Conservation (phyloP, 1,140 invertebrate genomes). For the Euura saliciscinereae region DNA sequence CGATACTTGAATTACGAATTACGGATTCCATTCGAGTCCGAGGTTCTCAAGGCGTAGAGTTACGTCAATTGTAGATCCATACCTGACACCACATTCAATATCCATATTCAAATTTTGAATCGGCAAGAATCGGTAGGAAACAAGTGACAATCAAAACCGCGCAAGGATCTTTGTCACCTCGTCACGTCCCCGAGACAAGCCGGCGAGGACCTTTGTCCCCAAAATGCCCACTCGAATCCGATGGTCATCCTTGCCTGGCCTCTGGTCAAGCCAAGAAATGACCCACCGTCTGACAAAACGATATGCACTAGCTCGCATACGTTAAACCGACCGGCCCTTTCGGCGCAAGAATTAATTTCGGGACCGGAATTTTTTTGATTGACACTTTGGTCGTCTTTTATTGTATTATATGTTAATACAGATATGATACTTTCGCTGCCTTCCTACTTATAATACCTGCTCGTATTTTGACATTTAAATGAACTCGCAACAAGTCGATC, state of each 20-base stretch:
- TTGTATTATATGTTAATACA: slow-evolving; percentile 57
- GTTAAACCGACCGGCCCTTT: neutral
- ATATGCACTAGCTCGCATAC: slow-evolving; percentile 29
- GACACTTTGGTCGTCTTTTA: slow-evolving; percentile 40
- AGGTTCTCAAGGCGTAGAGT: slow-evolving; percentile 59
- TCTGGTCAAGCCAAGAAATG: slow-evolving; percentile 30
- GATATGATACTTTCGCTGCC: slow-evolving; percentile 44
- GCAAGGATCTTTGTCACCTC: slow-evolving; percentile 44
- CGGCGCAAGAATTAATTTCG: neutral
- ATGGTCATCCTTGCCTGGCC: slow-evolving; percentile 40
- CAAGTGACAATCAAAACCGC: slow-evolving; percentile 55
- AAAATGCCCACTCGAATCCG: slow-evolving; percentile 22
- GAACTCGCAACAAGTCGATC: slow-evolving; percentile 19
- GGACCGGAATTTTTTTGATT: slow-evolving; percentile 48
- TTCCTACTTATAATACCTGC: slow-evolving; percentile 16
- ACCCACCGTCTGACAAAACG: slow-evolving; percentile 32
- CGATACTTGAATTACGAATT: neutral
- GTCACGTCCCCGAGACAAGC: slow-evolving; percentile 39
- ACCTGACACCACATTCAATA: neutral
- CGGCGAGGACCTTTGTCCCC: slow-evolving; percentile 29
- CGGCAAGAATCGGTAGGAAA: slow-evolving; percentile 45
- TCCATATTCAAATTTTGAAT: slow-evolving; percentile 7
- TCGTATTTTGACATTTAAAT: slow-evolving; percentile 60
- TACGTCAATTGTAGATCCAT: slow-evolving; percentile 32
- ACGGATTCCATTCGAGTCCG: slow-evolving; percentile 7